phyloP scores from a whole-genome alignment of 2,113 vertebrate genomes.

The Nipponia nippon region DNA sequence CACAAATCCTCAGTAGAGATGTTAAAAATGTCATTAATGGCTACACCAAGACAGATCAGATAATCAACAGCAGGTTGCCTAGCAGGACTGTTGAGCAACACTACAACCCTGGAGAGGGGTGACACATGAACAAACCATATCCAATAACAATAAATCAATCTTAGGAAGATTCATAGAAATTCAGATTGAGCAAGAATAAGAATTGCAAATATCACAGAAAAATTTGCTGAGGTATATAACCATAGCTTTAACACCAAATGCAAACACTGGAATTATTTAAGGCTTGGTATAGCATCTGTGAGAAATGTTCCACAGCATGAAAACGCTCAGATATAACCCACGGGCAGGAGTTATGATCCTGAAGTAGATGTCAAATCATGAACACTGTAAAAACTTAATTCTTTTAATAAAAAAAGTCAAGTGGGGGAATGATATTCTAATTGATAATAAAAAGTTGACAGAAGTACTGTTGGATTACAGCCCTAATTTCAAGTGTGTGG shows the following conservation, averaged over 20 bases:
- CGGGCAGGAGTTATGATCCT: not conserved
- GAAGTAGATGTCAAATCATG: not conserved
- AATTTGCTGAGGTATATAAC: not conserved
- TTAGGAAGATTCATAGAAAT: not conserved
- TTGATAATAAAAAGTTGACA: not conserved
- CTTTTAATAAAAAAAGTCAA: not conserved
- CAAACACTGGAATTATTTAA: not conserved
- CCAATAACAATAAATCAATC: not conserved
- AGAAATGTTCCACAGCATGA: not conserved
- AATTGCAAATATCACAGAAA: not conserved
- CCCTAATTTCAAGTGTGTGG: not conserved
- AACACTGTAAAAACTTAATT: not conserved
- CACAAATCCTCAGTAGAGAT: not conserved
- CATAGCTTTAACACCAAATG: not conserved
- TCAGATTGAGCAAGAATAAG: not conserved
- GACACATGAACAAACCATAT: not conserved
- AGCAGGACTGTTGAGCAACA: not conserved
- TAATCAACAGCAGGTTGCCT: not conserved
- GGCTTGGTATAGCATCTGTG: not conserved
- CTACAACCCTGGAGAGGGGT: not conserved
- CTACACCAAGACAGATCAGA: not conserved
- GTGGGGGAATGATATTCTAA: not conserved
- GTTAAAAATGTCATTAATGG: too few species aligned
- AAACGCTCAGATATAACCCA: not conserved
- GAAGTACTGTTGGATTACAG: not conserved